A percentile compares a stretch with the other conserved stretches of the same genome.
Conservation (phyloP, 2,797 vertebrate genomes). For the Prunella strophiata region DNA sequence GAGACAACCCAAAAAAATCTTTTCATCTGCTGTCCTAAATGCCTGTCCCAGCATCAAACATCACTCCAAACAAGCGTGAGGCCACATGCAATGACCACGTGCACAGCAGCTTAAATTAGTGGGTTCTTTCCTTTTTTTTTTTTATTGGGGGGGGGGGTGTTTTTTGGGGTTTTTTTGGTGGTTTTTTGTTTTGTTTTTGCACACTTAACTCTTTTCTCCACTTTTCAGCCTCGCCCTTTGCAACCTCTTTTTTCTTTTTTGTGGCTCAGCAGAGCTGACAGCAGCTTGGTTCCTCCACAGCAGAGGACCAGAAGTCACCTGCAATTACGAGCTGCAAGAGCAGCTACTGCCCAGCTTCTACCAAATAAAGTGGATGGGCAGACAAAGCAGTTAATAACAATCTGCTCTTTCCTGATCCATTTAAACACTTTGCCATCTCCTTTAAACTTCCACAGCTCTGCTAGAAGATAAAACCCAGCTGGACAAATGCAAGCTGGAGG, state of each 20-base stretch:
- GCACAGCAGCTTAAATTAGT: neutral
- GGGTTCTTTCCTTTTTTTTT: fast-evolving
- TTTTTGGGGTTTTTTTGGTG: too few relatives aligned
- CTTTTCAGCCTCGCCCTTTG: neutral
- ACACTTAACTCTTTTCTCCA: neutral
- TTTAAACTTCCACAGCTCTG: neutral
- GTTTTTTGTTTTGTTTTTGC: too few relatives aligned
- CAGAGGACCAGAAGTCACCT: neutral
- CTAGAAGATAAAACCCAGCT: neutral
- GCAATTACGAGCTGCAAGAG: neutral
- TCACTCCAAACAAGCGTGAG: fast-evolving
- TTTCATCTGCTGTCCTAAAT: neutral
- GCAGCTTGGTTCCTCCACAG: neutral
- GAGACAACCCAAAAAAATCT: neutral
- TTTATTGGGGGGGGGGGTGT: too few relatives aligned
- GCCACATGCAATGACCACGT: neutral
- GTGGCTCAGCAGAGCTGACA: neutral
- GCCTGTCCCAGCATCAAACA: neutral
- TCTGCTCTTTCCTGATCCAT: neutral
- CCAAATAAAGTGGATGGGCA: neutral
- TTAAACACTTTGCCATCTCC: neutral
- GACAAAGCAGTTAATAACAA: neutral
- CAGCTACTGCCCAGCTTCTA: neutral
- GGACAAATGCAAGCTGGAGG: neutral
- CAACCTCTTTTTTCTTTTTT: neutral